phyloP scores from a whole-genome alignment of 2,113 vertebrate species.

The Coptodon bakossiorum region DNA sequence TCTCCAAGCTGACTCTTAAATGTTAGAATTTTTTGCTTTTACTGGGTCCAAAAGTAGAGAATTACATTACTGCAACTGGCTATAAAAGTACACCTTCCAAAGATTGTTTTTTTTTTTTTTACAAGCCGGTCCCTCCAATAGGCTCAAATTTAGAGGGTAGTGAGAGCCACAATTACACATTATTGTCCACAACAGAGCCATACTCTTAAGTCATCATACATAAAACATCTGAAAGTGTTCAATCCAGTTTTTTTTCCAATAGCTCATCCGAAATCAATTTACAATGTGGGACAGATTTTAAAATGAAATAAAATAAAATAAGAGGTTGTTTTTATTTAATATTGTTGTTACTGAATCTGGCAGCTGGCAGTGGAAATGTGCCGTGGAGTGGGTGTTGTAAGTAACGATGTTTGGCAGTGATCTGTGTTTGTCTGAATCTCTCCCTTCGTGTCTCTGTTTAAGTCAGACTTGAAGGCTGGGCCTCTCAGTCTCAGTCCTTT shows the following conservation, averaged over 20 bases:
- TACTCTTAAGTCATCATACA: neutral
- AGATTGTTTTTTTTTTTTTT: neutral
- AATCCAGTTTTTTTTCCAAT: neutral
- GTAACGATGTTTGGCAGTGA: constrained; percentile 29
- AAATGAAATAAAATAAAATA: neutral
- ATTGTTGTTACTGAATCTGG: neutral
- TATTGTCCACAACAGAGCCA: neutral
- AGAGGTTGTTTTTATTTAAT: constrained; percentile 11
- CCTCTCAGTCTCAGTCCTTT: neutral
- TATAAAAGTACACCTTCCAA: neutral
- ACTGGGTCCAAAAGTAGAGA: neutral
- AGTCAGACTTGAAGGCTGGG: neutral
- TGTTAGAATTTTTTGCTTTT: neutral
- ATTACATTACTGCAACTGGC: neutral
- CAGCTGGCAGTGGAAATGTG: constrained; percentile 29
- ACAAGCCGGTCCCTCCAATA: neutral
- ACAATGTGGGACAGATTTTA: neutral
- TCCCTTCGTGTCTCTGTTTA: constrained; percentile 8
- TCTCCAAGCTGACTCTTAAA: neutral
- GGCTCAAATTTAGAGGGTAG: neutral
- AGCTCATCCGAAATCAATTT: neutral
- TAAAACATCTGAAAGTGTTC: neutral
- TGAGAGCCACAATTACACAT: neutral
- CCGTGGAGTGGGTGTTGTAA: constrained; percentile 20
- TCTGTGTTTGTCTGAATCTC: constrained; percentile 31